phyloP scores from a whole-genome alignment of 30 jellyfish, hydroid and myxozoan genomes.

The Chrysaora quinquecirrha region DNA sequence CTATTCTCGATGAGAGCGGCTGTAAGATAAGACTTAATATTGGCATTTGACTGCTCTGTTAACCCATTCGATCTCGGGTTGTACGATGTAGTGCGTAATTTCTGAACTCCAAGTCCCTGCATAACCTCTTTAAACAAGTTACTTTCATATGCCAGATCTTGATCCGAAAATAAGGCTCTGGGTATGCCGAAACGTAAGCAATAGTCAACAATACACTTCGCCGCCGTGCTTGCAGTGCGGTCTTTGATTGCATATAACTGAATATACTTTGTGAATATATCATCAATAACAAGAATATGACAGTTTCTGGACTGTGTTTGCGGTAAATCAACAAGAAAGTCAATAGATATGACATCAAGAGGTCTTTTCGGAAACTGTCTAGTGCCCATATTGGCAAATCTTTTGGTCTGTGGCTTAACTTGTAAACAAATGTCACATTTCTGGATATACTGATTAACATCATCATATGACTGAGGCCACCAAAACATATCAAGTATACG shows the following conservation, averaged over 20 bases:
- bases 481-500: conserved; percentile 22
- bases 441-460: neutral
- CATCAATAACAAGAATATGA: conserved; percentile 23
- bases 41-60: conserved; percentile 18
- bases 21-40: neutral
- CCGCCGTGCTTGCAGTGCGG: conserved; percentile 16
- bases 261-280: conserved; percentile 11
- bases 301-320: neutral
- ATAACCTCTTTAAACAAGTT: conserved; percentile 17
- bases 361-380: conserved; percentile 22
- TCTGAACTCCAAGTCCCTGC: neutral
- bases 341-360: conserved; percentile 17
- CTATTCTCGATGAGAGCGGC: neutral
- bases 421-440: conserved; percentile 45
- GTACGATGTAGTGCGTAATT: conserved; percentile 33
- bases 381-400: conserved; percentile 12
- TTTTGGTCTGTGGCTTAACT: conserved; percentile 13
- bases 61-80: conserved; percentile 36
- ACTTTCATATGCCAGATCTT: conserved; percentile 33
- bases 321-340: conserved; percentile 11
- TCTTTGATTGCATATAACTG: conserved; percentile 13
- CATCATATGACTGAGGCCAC: conserved; percentile 36
- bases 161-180: neutral
- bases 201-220: neutral
- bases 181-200: conserved; percentile 26